phyloP scores from a whole-genome alignment of 2,888 invertebrate species.

The Anticlea derivata region DNA sequence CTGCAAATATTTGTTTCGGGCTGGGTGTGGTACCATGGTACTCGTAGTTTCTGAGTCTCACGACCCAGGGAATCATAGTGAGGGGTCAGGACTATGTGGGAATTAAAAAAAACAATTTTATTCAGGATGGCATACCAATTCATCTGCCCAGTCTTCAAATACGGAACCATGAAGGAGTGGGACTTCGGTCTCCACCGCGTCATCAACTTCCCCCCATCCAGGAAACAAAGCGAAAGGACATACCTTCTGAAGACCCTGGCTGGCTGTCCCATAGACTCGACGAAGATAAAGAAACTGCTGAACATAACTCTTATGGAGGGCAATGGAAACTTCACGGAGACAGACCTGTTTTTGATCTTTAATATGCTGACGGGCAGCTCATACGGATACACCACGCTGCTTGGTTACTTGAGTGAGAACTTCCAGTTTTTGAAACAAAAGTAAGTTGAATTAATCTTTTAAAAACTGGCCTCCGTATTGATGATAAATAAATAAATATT shows the following conservation, averaged over 20 bases:
- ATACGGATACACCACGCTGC: constrained; percentile 88
- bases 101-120: neutral
- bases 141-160: constrained; percentile 92
- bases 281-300: constrained; percentile 86
- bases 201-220: constrained; percentile 88
- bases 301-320: constrained; percentile 88
- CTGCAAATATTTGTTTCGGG: no score
- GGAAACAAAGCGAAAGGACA: constrained; percentile 89
- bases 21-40: no score
- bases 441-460: constrained; percentile 66
- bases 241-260: constrained; percentile 90
- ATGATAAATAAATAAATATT: no score
- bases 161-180: constrained; percentile 92
- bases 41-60: no score
- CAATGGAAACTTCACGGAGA: constrained; percentile 89
- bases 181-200: constrained; percentile 91
- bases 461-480: no score
- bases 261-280: constrained; percentile 89
- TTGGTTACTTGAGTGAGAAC: constrained; percentile 88
- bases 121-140: constrained; percentile 88
- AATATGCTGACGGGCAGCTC: constrained; percentile 89
- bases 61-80: no score
- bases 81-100: no score
- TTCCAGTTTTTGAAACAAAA: constrained; percentile 87
- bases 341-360: constrained; percentile 89